phyloP scores from a whole-genome alignment of 2,888 invertebrate species.

The Orchestes rusci region DNA sequence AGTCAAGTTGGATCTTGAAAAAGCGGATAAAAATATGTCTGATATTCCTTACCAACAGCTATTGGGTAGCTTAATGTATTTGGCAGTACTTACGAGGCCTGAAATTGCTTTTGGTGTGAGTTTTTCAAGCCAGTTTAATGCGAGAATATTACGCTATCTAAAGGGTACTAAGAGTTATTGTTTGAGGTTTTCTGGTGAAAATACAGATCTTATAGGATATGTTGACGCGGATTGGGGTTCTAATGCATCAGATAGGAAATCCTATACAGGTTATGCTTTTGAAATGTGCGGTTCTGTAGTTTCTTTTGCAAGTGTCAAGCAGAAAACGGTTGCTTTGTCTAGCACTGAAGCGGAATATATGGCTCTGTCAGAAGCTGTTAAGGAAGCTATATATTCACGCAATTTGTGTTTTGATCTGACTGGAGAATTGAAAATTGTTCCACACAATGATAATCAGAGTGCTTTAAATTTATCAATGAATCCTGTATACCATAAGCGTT shows the following conservation, averaged over 20 bases:
- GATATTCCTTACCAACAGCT: constrained; percentile 16
- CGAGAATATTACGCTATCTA: constrained; percentile 19
- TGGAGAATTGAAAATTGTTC: background rate
- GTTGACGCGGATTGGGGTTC: constrained; percentile 17
- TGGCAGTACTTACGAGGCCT: constrained; percentile 17
- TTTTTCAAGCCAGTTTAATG: constrained; percentile 25
- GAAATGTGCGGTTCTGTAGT: constrained; percentile 28
- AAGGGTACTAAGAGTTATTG: constrained; percentile 16
- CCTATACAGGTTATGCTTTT: constrained; percentile 34
- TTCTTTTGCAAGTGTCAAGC: constrained; percentile 33
- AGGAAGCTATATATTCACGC: no score
- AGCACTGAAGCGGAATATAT: no score
- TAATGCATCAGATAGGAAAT: constrained; percentile 36
- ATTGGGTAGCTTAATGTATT: constrained; percentile 17
- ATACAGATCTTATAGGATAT: constrained; percentile 9
- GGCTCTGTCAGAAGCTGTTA: no score
- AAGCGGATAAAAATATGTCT: constrained; percentile 1
- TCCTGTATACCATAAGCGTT: constrained; percentile 15
- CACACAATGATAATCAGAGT: background rate
- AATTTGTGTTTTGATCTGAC: background rate
- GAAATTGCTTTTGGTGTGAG: constrained; percentile 20
- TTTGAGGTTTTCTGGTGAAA: constrained; percentile 9
- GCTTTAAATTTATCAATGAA: constrained; percentile 15
- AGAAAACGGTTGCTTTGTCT: constrained; percentile 32
- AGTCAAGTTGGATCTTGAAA: constrained; percentile 8